These are phyloP conservation scores for Microtus pennsylvanicus DNA, from an alignment of 2,113 vertebrate species.

Conservation along the genomic window DNA sequence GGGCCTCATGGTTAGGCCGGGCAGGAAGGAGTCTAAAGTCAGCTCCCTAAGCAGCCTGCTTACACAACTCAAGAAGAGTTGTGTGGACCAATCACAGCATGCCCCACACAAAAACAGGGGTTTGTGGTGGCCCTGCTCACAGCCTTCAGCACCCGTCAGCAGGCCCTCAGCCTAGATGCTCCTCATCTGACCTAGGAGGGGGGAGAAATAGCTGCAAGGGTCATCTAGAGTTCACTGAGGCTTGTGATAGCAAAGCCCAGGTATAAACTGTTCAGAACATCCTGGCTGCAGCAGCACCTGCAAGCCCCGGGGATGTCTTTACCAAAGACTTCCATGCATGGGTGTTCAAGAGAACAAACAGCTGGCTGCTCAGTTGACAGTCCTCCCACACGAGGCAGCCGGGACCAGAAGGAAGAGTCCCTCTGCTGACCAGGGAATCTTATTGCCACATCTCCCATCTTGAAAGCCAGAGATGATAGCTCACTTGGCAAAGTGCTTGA, in stretches of 20 bases:
- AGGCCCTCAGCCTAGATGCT: not conserved
- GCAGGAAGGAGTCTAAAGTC: not conserved
- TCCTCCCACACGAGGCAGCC: not conserved
- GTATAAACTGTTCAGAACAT: not conserved
- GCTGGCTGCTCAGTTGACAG: not conserved
- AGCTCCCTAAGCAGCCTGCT: not conserved
- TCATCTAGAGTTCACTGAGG: not conserved
- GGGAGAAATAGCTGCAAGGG: not conserved
- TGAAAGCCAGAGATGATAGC: not conserved
- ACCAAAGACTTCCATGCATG: not conserved
- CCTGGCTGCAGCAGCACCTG: not conserved
- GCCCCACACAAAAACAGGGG: not conserved
- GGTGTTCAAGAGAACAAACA: not conserved
- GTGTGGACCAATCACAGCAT: not conserved
- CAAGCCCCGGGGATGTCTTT: not conserved
- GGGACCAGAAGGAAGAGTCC: not conserved
- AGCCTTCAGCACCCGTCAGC: not conserved
- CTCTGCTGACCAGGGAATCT: not conserved
- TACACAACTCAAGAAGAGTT: not conserved
- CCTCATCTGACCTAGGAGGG: not conserved
- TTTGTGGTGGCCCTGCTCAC: not conserved
- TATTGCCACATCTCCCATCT: not conserved
- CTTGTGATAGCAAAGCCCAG: not conserved
- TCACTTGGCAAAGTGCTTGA: not conserved
- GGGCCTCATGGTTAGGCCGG: not conserved